Evolutionary conservation across 2,888 invertebrate species (phyloP).

Genomic region (Stenotaenia linearis): DNA sequence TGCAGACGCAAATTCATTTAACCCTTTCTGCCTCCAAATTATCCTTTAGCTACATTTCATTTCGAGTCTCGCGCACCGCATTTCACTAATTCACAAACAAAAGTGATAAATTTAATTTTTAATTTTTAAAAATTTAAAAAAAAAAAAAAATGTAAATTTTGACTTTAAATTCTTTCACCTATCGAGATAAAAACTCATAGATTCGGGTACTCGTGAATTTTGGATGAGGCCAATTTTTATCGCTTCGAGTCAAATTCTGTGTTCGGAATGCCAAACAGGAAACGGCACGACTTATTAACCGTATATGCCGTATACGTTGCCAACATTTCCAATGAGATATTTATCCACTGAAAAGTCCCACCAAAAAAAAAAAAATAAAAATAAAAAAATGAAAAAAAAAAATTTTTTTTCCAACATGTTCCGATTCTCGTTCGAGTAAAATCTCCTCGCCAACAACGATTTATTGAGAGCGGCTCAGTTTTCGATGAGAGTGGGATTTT

Average conservation of each 20-base stretch:
- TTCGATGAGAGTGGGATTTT: conserved; percentile 16
- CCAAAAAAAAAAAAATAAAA: background rate
- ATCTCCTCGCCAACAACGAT: conserved; percentile 23
- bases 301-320: background rate
- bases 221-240: conserved; percentile 20
- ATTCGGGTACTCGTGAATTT: conserved; percentile 1
- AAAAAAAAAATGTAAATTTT: background rate
- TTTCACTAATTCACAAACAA: background rate
- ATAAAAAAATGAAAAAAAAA: background rate
- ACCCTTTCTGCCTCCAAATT: background rate
- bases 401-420: background rate
- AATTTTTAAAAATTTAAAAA: background rate
- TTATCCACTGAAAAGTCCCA: background rate
- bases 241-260: conserved; percentile 17
- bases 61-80: background rate
- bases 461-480: conserved; percentile 12
- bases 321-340: conserved; percentile 16
- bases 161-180: conserved; percentile 24
- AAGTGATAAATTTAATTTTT: background rate
- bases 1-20: conserved; percentile 12
- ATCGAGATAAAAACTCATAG: background rate
- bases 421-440: background rate
- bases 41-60: conserved; percentile 2
- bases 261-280: conserved; percentile 23
- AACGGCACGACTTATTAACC: conserved; percentile 4